phyloP scores from a whole-genome alignment of 2,888 invertebrate genomes.

The Pseudoips prasinana region DNA sequence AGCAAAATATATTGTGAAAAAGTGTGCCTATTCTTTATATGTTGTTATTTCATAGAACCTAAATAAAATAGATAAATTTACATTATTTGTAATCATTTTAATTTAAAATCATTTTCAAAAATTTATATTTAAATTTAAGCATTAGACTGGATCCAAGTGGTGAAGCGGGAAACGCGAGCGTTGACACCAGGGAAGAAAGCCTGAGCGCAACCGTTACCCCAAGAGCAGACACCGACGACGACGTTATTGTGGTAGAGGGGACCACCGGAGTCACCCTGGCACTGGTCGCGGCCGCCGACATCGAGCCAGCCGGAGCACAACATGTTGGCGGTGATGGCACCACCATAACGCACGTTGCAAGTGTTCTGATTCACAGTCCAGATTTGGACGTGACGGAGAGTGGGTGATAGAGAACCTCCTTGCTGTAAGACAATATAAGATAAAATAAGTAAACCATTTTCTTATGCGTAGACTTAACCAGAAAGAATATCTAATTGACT shows the following conservation, averaged over 20 bases:
- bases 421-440: constrained; percentile 17
- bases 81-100: too few relatives aligned
- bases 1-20: too few relatives aligned
- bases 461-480: neutral
- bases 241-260: constrained; percentile 50
- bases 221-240: constrained; percentile 46
- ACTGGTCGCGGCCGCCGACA: constrained; percentile 44
- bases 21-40: too few relatives aligned
- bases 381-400: constrained; percentile 45
- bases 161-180: constrained; percentile 40
- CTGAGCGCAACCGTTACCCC: constrained; percentile 37
- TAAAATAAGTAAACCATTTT: neutral
- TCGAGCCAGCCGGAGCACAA: constrained; percentile 59
- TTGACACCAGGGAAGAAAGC: constrained; percentile 43
- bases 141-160: constrained; percentile 44
- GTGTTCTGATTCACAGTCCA: constrained; percentile 48
- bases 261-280: constrained; percentile 56
- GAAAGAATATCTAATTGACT: neutral
- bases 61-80: too few relatives aligned
- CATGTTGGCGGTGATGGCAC: constrained; percentile 54
- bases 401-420: constrained; percentile 31
- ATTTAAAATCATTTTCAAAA: too few relatives aligned
- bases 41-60: too few relatives aligned
- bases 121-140: constrained; percentile 22
- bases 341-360: constrained; percentile 54